These are phyloP conservation scores for Apamea monoglypha DNA, from an alignment of 2,888 invertebrate species.

Conservation along the genomic window DNA sequence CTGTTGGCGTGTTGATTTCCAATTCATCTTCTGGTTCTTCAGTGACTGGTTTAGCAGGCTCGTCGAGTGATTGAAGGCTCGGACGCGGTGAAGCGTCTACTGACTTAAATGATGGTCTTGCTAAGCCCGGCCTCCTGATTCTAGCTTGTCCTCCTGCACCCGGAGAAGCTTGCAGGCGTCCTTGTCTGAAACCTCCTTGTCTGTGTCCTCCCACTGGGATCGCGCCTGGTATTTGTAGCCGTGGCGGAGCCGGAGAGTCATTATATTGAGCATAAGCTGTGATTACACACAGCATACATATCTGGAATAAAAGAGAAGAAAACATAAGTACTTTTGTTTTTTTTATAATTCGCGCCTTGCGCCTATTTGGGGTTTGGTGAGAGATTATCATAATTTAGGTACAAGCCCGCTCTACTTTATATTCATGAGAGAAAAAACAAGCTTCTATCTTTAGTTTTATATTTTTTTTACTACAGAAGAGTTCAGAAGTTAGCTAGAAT, in stretches of 20 bases:
- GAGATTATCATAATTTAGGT: not conserved
- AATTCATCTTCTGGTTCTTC: conserved; percentile 92
- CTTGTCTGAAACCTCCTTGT: conserved; percentile 85
- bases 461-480: not conserved
- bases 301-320: conserved; percentile 78
- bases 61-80: conserved; percentile 87
- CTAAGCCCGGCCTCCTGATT: conserved; percentile 84
- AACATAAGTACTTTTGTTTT: conserved; percentile 1
- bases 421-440: not conserved
- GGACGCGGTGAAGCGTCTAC: conserved; percentile 86
- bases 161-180: conserved; percentile 79
- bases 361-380: not conserved
- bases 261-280: conserved; percentile 88
- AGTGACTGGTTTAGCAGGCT: conserved; percentile 92
- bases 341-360: not conserved
- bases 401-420: not conserved
- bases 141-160: conserved; percentile 77
- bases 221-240: conserved; percentile 92
- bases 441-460: not conserved
- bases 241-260: conserved; percentile 90
- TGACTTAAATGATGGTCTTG: conserved; percentile 86
- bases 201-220: conserved; percentile 83
- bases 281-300: conserved; percentile 88
- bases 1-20: conserved; percentile 90
- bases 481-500: not conserved